Evolutionary conservation across 2,113 vertebrate genomes (phyloP), one percentile per base, ranked within the genome.

Genomic region (Microtus oregoni): DNA sequence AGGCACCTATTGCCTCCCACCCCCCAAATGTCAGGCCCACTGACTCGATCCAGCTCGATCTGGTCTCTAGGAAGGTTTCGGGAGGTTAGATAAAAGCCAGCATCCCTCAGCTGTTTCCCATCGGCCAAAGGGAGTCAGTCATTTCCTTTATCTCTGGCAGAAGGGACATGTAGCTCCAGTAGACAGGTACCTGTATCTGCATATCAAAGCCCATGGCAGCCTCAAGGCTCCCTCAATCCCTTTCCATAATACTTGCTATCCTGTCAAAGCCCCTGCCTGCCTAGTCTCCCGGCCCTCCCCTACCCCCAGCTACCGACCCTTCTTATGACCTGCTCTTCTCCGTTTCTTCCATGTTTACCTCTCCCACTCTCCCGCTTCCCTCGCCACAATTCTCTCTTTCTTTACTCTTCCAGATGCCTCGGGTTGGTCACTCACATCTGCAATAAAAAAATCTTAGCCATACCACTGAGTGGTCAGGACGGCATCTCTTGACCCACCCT

Each of bases 111-210:
- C 81, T 30, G n/a, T 30, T 17, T 63, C 58, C 24, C 26, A 15
- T 30, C 58, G 44, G 81, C 81, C n/a, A 41, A 61, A 41, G 15
- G 24, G 11, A 82, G 11, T 19, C 55, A 58, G 55, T 28, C n/a
- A 17, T 41, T 28, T 63, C 81, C 81, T 41, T 83, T 83, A 5
- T 24, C 79, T 7, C 55, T 63, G n/a, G 81, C n/a, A 63, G 24
- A 52, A 82, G 79, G 79, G 55, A 83, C 79, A 2, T 1, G 9
- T 8, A 58, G 55, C 32, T 61, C 52, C 79, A 7, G n/a, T 4
- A 5, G 79, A 38, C n/a, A 13, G 0, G 3, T 58, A 38, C 35
- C 12, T 1, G 3, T 17, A n/a, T 26, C 58, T 28, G 7, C n/a
- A 41, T 17, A 63, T 9, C 81, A 83, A 63, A 41, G n/a, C 58